Percentiles rank a stretch among this genome's conserved stretches.
Conservation (phyloP, 2,888 invertebrate species). For the Acleris cristana region DNA sequence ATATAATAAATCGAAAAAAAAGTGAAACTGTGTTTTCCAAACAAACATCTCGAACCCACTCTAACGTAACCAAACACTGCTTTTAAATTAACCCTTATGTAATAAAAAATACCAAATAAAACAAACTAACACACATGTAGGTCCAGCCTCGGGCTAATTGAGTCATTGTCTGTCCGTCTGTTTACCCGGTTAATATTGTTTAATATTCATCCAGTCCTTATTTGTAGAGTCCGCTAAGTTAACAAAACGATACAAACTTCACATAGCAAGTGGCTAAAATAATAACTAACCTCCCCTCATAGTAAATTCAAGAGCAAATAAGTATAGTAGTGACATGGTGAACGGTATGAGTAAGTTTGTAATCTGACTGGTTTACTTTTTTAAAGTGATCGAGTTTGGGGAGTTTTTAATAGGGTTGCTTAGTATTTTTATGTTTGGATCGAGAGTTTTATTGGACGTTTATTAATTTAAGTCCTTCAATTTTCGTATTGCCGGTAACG, state of each 20-base stretch:
- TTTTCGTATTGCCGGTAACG: constrained; percentile 36
- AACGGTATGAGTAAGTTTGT: constrained; percentile 19
- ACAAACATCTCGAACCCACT: neutral
- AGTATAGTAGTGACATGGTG: neutral
- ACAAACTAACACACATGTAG: constrained; percentile 52
- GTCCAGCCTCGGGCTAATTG: constrained; percentile 75
- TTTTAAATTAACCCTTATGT: neutral
- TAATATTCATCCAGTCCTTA: constrained; percentile 64
- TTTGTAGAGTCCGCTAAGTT: constrained; percentile 66
- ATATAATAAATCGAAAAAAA: neutral
- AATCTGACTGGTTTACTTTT: constrained; percentile 57
- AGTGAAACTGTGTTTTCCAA: neutral
- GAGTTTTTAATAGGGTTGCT: constrained; percentile 32
- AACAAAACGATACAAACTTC: constrained; percentile 51
- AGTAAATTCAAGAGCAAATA: neutral
- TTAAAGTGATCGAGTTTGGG: constrained; percentile 52
- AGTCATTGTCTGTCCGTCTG: constrained; percentile 57
- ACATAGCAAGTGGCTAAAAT: neutral
- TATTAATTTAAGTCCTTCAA: constrained; percentile 12
- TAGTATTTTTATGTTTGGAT: constrained; percentile 32
- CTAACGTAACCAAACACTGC: neutral
- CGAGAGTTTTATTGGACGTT: constrained; percentile 11
- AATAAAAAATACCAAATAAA: constrained; percentile 31
- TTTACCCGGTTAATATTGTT: constrained; percentile 53
- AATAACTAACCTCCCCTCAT: neutral